These are phyloP conservation scores for Cataglyphis hispanica DNA, from an alignment of 1,140 invertebrate species.

Conservation along the genomic window DNA sequence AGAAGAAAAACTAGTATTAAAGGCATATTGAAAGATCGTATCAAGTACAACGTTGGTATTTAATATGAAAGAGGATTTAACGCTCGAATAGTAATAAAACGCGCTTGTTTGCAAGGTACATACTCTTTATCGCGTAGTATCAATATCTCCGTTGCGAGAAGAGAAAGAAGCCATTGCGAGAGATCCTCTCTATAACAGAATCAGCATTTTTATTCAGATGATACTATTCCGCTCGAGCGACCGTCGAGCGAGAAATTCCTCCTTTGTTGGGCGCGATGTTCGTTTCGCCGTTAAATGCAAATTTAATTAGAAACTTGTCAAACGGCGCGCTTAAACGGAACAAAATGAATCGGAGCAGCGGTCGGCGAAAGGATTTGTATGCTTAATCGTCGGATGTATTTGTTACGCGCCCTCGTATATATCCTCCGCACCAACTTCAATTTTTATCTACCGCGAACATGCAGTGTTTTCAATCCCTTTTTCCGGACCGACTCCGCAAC, in stretches of 20 bases:
- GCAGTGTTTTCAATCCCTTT: not conserved
- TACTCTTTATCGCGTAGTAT: slow-evolving; percentile 38
- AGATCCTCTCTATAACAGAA: slow-evolving; percentile 49
- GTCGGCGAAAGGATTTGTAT: slow-evolving; percentile 38
- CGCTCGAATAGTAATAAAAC: slow-evolving; percentile 43
- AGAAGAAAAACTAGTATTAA: not conserved
- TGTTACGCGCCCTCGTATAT: not conserved
- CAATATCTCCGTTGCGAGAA: slow-evolving; percentile 16
- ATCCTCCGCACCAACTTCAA: slow-evolving; percentile 12
- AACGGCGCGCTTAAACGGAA: slow-evolving; percentile 43
- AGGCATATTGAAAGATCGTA: not conserved
- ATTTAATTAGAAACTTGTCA: slow-evolving; percentile 65
- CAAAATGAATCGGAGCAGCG: slow-evolving; percentile 41
- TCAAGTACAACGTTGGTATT: slow-evolving; percentile 9
- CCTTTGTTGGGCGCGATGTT: slow-evolving; percentile 45
- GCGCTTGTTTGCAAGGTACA: slow-evolving; percentile 29
- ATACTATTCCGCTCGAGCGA: slow-evolving; percentile 33
- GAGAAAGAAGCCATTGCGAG: not conserved
- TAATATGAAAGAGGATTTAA: slow-evolving; percentile 40
- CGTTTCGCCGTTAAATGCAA: slow-evolving; percentile 58
- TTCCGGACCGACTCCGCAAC: not conserved
- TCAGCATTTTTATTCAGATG: slow-evolving; percentile 56
- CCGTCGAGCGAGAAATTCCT: slow-evolving; percentile 40
- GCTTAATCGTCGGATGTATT: slow-evolving; percentile 50
- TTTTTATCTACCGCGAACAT: slow-evolving; percentile 21